Evolutionary conservation across 2,888 invertebrate species (phyloP).

Genomic region (Heliconius aoede): DNA sequence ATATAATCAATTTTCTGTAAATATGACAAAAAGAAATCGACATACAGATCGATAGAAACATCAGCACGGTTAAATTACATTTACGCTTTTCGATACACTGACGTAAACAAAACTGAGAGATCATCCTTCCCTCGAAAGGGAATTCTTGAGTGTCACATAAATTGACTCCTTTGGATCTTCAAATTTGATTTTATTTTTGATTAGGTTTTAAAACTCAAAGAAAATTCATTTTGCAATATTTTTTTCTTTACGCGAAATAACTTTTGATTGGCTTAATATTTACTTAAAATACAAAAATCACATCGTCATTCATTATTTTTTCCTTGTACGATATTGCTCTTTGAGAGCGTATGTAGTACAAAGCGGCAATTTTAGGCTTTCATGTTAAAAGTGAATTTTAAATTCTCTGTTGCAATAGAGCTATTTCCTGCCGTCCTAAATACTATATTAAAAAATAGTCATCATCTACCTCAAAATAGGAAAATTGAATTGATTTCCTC

Average conservation of each 20-base stretch:
- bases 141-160: constrained; percentile 13
- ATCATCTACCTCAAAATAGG: not conserved
- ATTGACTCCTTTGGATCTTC: constrained; percentile 1
- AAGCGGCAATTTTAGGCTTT: too few relatives aligned
- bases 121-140: not conserved
- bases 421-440: not conserved
- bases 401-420: not conserved
- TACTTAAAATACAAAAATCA: constrained; percentile 13
- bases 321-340: not conserved
- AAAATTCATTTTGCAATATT: constrained; percentile 11
- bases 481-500: not conserved
- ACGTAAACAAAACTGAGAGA: not conserved
- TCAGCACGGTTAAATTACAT: constrained; percentile 26
- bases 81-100: constrained; percentile 27
- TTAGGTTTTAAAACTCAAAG: constrained; percentile 11
- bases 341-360: not conserved
- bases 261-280: constrained; percentile 28
- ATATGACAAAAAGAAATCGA: too few relatives aligned
- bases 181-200: too few relatives aligned
- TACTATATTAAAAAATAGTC: too few relatives aligned
- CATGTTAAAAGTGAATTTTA: not conserved
- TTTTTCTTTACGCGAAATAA: constrained; percentile 15
- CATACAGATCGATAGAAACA: too few relatives aligned
- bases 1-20: too few relatives aligned
- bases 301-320: constrained; percentile 4